A percentile compares a stretch with the other conserved stretches of the same genome.
These are phyloP conservation scores for Perognathus longimembris DNA, from an alignment of 2,113 vertebrate genomes.

Conservation along the genomic window DNA sequence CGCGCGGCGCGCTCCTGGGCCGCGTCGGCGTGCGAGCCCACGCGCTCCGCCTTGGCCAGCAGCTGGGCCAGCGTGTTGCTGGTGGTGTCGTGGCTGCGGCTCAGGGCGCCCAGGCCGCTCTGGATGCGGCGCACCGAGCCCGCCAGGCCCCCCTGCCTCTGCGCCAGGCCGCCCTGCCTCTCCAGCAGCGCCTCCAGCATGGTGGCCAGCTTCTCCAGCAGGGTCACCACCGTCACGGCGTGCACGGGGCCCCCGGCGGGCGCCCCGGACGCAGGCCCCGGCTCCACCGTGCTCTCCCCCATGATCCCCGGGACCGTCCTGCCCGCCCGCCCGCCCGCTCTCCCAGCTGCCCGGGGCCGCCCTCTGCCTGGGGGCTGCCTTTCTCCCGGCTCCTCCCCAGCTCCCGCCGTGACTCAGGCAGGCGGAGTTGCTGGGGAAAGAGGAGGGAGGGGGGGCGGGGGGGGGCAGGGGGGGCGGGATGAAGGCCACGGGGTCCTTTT, in stretches of 20 bases:
- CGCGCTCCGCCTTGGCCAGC: slow-evolving; percentile 79
- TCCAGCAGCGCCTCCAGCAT: slow-evolving; percentile 80
- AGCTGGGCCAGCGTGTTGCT: slow-evolving; percentile 74
- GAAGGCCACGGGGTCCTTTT: background rate
- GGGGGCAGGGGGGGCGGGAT: slow-evolving; percentile 18
- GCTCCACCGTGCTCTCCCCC: slow-evolving; percentile 74
- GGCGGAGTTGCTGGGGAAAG: slow-evolving; percentile 64
- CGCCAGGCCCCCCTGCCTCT: slow-evolving; percentile 76
- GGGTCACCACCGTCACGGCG: slow-evolving; percentile 80
- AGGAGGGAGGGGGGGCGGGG: background rate
- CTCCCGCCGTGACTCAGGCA: slow-evolving; percentile 73
- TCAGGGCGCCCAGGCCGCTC: slow-evolving; percentile 77
- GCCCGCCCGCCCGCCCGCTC: background rate
- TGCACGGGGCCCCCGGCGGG: slow-evolving; percentile 66
- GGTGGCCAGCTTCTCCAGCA: slow-evolving; percentile 79
- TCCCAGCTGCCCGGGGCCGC: background rate
- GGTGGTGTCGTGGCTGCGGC: slow-evolving; percentile 79
- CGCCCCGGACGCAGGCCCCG: slow-evolving; percentile 1
- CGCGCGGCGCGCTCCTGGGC: slow-evolving; percentile 70
- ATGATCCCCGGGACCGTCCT: slow-evolving; percentile 8
- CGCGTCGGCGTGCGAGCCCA: slow-evolving; percentile 74
- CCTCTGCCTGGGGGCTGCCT: slow-evolving; percentile 54
- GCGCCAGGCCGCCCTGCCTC: slow-evolving; percentile 76
- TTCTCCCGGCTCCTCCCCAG: slow-evolving; percentile 67
- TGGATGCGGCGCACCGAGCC: slow-evolving; percentile 79